phyloP scores from a whole-genome alignment of 2,888 invertebrate species.

The Drosophila sordidapex region DNA sequence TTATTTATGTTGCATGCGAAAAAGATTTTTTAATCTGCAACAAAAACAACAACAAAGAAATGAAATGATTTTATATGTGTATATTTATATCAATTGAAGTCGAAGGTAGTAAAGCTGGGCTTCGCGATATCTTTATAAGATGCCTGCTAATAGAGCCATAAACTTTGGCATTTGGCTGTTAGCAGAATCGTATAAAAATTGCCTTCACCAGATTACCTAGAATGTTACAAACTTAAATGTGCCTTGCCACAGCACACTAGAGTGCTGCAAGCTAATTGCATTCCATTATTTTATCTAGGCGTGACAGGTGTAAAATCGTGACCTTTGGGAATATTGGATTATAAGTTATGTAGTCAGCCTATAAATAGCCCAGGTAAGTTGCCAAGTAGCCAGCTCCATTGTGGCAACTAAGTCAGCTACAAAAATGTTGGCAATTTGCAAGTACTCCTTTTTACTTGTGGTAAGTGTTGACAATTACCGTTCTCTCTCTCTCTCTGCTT shows the following conservation, averaged over 20 bases:
- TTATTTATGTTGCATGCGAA: slow-evolving; percentile 75
- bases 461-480: background rate
- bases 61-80: slow-evolving; percentile 43
- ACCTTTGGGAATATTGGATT: background rate
- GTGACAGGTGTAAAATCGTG: background rate
- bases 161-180: slow-evolving; percentile 29
- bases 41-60: slow-evolving; percentile 23
- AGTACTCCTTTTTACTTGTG: background rate
- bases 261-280: background rate
- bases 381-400: background rate
- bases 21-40: slow-evolving; percentile 51
- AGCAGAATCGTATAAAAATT: slow-evolving; percentile 9
- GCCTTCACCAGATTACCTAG: slow-evolving; percentile 5
- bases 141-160: slow-evolving; percentile 69
- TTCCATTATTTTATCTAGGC: background rate
- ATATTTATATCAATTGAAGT: slow-evolving; percentile 39
- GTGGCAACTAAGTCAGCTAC: background rate
- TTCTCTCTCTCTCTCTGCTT: background rate
- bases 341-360: background rate
- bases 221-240: background rate
- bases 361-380: background rate
- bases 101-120: slow-evolving; percentile 50
- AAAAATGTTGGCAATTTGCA: background rate
- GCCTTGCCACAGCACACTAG: background rate
- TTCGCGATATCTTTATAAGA: slow-evolving; percentile 30